Evolutionary conservation across 2,797 vertebrate species (phyloP).

Genomic region (Hirundo rustica): DNA sequence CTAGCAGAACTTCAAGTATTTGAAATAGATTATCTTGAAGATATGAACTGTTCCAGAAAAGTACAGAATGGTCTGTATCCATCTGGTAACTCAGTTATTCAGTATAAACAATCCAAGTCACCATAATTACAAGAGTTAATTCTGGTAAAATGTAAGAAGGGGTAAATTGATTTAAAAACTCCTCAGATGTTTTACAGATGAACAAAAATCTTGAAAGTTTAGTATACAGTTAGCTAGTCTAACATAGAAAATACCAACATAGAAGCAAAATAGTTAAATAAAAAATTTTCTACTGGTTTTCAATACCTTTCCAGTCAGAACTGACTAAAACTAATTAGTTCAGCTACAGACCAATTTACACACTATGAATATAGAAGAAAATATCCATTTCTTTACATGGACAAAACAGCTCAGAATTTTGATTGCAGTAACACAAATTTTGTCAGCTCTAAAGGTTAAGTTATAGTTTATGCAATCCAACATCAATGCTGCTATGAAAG

Average conservation of each 20-base stretch:
- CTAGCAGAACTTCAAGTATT: conserved; percentile 8
- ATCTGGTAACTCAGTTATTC: neutral
- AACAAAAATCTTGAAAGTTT: neutral
- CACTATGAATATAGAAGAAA: neutral
- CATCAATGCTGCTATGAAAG: neutral
- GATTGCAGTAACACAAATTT: neutral
- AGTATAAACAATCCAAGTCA: neutral
- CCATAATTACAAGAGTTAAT: neutral
- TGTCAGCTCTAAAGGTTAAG: neutral
- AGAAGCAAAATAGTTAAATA: neutral
- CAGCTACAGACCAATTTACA: neutral
- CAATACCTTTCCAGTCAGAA: neutral
- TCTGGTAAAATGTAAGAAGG: neutral
- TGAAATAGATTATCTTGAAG: conserved; percentile 9
- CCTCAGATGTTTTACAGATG: neutral
- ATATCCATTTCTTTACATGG: neutral
- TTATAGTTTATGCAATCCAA: neutral
- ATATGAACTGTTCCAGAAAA: conserved; percentile 4
- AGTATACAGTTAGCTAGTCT: neutral
- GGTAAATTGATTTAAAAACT: neutral
- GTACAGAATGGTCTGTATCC: neutral
- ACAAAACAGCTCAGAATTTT: neutral
- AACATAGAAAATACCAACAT: neutral
- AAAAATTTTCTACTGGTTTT: neutral
- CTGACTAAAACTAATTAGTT: neutral